Base-by-base conservation (phyloP, 2,797 vertebrate genomes). In the Ctenochaetus hawaiiensis region DNA sequence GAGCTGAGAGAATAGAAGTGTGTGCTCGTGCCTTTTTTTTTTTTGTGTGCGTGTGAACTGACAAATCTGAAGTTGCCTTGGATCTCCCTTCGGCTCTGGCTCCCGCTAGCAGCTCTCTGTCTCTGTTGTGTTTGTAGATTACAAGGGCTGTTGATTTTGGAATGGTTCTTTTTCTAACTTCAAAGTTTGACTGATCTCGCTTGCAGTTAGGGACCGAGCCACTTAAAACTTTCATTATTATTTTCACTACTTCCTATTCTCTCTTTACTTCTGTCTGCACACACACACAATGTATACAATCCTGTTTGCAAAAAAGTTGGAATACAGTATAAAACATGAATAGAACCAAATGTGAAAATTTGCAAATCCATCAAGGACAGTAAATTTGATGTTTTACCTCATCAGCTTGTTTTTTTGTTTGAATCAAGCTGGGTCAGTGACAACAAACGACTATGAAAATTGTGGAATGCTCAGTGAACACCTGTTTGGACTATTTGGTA, bases 71-170 rank as follows among this genome's bases (percentile, higher is more conserved):
- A 90, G 83, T 88, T 76, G 70, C 79, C 77, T 88, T 77, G 80
- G 79, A 90, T 89, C 86, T 92, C 88, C 86, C 88, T 68, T 82
- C 52, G 72, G 85, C 85, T 18, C 69, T 6, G 77, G 78, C 85
- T 90, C 80, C 83, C 78, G 56, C 74, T 73, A 81, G 86, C 84
- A 64, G 57, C 78, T 76, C 78, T 73, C 77, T 74, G 76, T 83
- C 81, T 88, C 85, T 71, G 87, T 79, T 90, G 92, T 89, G 89
- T 91, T 93, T 92, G 89, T 87, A 93, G 91, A 94, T 94, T 90
- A 90, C 80, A 91, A 84, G 49, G 69, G 63, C 81, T 89, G 92
- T 92, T 92, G 92, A 91, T 92, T 93, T 86, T 88, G 66, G 79
- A 80, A 89, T 86, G 75, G 86, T 89, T 85, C 85, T 90, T 74